Percentiles rank a stretch among this genome's conserved stretches.
Conservation (phyloP, 1,140 invertebrate genomes). For the Lanistes nyassanus region DNA sequence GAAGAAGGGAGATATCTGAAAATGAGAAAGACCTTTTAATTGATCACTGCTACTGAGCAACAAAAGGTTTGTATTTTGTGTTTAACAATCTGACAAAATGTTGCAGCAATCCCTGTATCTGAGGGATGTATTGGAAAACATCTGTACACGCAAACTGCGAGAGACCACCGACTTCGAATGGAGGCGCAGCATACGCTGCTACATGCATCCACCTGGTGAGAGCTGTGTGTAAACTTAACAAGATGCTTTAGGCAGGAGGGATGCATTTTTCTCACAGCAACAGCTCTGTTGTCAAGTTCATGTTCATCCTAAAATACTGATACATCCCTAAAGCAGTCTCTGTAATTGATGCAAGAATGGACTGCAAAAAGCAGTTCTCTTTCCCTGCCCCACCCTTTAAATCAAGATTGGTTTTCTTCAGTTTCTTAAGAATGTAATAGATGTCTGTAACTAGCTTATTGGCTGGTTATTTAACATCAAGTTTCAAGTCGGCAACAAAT, state of each 20-base stretch:
- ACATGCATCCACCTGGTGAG: slow-evolving; percentile 57
- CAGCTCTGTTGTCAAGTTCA: neutral
- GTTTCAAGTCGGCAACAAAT: no score
- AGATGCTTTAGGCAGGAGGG: neutral
- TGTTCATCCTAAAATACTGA: no score
- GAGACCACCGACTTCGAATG: slow-evolving; percentile 66
- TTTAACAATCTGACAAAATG: neutral
- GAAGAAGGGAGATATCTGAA: neutral
- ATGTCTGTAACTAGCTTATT: no score
- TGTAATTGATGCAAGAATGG: no score
- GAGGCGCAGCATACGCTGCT: slow-evolving; percentile 62
- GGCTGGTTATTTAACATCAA: no score
- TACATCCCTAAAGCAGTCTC: no score
- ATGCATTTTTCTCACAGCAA: neutral
- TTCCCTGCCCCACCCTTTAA: no score
- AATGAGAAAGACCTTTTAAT: no score
- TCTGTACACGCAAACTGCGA: slow-evolving; percentile 61
- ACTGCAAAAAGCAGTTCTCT: no score
- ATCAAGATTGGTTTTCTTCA: no score
- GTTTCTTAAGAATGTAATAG: no score
- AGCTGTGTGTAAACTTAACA: neutral
- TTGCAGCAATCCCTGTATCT: slow-evolving; percentile 63
- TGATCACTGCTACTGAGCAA: neutral
- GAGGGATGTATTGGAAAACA: slow-evolving; percentile 61
- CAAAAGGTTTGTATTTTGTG: neutral